Evolutionary conservation across 92 coral and sea anemone genomes (phyloP), one percentile per base, ranked within the genome.

Genomic region (Epizoanthus scotinus): DNA sequence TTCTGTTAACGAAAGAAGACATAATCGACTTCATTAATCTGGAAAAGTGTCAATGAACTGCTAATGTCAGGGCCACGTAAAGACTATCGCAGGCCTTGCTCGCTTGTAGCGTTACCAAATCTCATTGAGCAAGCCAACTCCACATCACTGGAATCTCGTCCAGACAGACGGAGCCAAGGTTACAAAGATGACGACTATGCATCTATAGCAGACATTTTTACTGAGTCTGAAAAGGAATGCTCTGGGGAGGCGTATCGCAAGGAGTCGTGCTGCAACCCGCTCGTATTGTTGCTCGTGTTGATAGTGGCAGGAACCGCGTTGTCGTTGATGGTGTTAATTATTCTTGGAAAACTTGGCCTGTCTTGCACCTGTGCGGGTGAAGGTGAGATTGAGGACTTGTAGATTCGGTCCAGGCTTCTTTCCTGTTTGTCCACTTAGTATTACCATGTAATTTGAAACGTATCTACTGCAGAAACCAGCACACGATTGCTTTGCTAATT

Each of bases 81-180:
- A 36, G 69, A 75, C 15, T 58, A 75, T 60, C 68, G 81, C 44
- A 58, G 68, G 68, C 81, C 81, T 14, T 9, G 14, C 8, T 75
- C 81, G 6, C 13, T 36, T 14, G 81, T 54, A 6, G 7, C 15
- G 17, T 18, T 40, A 36, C 81, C 69, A 25, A 56, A 75, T 19
- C 25, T 24, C 24, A 52, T 14, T 0, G 56, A 58, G 42, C 66
- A 20, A 12, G 24, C 22, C 13, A 58, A 19, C 38, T 15, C 14
- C 36, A 40, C 21, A 18, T 20, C 50, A 74, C 21, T 18, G 6
- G 65, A 21, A 15, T 4, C 8, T 21, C 7, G 47, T 54, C 8
- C 24, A 0, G 13, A 31, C 54, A 40, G 18, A n/a, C 26, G 6
- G 21, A 6, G 40, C 17, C 52, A 72, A 2, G 26, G 27, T 50